These are phyloP conservation scores for Adoxophyes honmai DNA, from an alignment of 1,140 invertebrate species.

Conservation along the genomic window DNA sequence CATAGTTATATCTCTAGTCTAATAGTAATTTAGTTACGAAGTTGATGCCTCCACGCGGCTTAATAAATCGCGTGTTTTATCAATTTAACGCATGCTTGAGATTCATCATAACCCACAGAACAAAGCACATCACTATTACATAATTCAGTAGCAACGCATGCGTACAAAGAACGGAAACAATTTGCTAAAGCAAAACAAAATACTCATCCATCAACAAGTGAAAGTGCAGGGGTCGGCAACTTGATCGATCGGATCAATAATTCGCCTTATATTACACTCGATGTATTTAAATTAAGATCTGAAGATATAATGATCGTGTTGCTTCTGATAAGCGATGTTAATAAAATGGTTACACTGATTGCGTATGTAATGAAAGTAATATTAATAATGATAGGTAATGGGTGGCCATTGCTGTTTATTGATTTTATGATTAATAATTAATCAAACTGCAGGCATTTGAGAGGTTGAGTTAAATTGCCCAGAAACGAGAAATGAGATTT, in stretches of 20 bases:
- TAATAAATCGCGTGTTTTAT: too few species aligned
- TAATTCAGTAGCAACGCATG: constrained; percentile 10
- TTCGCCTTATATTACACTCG: too few species aligned
- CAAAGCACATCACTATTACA: neutral
- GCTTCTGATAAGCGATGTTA: constrained; percentile 1
- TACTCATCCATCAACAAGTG: constrained; percentile 7
- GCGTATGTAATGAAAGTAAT: constrained; percentile 3
- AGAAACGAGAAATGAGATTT: too few species aligned
- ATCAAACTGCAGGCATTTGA: too few species aligned
- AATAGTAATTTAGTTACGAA: too few species aligned
- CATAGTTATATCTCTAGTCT: too few species aligned
- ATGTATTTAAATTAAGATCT: neutral
- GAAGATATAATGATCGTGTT: neutral
- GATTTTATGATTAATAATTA: constrained; percentile 5
- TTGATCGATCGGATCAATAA: constrained; percentile 5
- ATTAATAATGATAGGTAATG: neutral
- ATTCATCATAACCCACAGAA: too few species aligned
- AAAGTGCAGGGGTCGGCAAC: constrained; percentile 9
- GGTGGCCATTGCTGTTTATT: neutral
- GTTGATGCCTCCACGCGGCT: too few species aligned
- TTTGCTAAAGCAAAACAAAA: constrained; percentile 4
- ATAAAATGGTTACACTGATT: neutral
- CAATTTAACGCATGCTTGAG: too few species aligned
- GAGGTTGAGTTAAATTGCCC: too few species aligned
- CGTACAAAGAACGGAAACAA: constrained; percentile 6